These are phyloP conservation scores for Dromaius novaehollandiae DNA, from an alignment of 2,113 vertebrate species.

Conservation along the genomic window DNA sequence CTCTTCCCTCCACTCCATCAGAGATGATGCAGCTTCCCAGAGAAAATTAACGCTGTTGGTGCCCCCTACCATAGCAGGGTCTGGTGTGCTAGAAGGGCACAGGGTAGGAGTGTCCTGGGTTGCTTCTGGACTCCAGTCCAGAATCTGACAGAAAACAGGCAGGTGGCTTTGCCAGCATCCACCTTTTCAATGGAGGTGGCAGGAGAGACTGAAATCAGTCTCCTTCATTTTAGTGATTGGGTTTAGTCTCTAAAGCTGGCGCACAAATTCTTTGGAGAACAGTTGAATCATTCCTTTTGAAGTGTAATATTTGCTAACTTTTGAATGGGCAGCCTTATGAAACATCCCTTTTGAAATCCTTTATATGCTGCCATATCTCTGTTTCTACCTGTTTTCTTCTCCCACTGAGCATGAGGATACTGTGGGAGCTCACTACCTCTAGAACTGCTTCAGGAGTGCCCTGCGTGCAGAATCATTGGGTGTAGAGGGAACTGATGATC, in stretches of 20 bases:
- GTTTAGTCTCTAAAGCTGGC: slow-evolving; percentile 13
- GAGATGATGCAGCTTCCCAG: background rate
- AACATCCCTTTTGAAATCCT: background rate
- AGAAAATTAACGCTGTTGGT: background rate
- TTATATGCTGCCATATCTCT: background rate
- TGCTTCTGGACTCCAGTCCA: background rate
- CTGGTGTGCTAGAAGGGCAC: background rate
- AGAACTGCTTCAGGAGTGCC: background rate
- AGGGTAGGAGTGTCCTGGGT: background rate
- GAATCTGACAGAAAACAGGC: background rate
- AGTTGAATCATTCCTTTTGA: slow-evolving; percentile 42
- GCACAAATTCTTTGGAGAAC: background rate
- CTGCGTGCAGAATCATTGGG: background rate
- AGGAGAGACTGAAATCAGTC: slow-evolving; percentile 3
- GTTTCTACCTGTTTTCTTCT: background rate
- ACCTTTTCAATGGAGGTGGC: background rate
- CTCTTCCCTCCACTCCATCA: background rate
- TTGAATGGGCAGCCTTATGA: background rate
- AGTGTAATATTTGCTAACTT: slow-evolving; percentile 8
- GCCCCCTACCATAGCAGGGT: background rate
- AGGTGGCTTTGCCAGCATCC: slow-evolving; percentile 18
- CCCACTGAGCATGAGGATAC: background rate
- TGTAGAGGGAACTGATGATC: background rate
- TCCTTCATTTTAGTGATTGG: slow-evolving; percentile 39
- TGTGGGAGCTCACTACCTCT: background rate